A percentile compares a stretch with the other conserved stretches of the same genome.
phyloP scores from a whole-genome alignment of 2,113 vertebrate genomes.

The crab-eating macaque (Macaca fascicularis) region DNA sequence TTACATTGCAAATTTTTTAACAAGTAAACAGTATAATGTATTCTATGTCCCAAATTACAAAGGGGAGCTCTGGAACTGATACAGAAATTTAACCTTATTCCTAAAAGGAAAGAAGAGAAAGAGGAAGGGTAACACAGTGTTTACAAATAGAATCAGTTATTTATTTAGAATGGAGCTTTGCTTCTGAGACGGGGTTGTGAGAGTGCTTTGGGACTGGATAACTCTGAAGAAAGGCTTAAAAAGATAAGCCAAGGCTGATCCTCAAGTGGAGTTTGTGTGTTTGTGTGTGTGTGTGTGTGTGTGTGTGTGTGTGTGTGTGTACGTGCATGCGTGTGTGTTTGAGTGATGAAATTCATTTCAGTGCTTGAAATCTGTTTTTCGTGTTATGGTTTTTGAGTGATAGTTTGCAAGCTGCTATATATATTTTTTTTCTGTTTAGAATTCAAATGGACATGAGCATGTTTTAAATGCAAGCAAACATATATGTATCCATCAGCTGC shows the following conservation, averaged over 20 bases:
- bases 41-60: not conserved
- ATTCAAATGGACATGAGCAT: not conserved
- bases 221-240: not conserved
- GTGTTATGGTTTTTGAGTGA: not conserved
- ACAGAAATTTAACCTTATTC: not conserved
- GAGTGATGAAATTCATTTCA: not conserved
- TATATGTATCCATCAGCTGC: not conserved
- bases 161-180: not conserved
- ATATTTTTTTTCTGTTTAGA: not conserved
- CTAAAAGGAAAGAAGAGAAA: not conserved
- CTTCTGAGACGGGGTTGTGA: not conserved
- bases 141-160: not conserved
- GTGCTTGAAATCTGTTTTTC: not conserved
- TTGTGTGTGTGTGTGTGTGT: no score
- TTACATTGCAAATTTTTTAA: not conserved
- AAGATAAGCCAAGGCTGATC: not conserved
- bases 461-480: slow-evolving; percentile 15
- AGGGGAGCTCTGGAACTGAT: not conserved
- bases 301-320: not conserved
- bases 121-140: not conserved
- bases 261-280: not conserved
- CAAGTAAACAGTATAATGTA: not conserved
- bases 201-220: not conserved
- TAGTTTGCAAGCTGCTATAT: not conserved
- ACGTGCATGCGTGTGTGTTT: not conserved